Base-by-base conservation (phyloP, 2,888 invertebrate genomes). In the Diarsia brunnea region DNA sequence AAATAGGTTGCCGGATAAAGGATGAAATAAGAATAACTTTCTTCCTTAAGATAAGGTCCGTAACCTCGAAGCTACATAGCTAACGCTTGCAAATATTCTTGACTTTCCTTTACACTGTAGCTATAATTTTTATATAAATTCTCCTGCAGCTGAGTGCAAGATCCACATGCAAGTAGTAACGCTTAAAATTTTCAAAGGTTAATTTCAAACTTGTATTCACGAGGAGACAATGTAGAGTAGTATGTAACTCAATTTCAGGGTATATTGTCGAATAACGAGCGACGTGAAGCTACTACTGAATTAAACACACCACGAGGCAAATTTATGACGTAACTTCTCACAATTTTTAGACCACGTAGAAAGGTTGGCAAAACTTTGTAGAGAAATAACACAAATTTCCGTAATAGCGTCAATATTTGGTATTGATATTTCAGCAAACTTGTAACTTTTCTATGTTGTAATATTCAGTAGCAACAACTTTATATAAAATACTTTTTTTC, bases 1-100 rank as follows among this genome's bases (percentile, higher is more conserved):
- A 75, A 64, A 75, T 68, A 47, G n/a, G 64, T 78, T 55, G 58
- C 55, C 31, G 21, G 69, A 83, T 66, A 79, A 73, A 75, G 58
- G 27, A 73, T 66, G 74, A 68, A 67, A 77, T 69, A 72, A 73
- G 53, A 77, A 77, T 31, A 78, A 83, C 61, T 69, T 79, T 78
- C 55, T 77, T 79, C 63, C 31, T 38, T 68, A 14, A 85, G 71
- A 81, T 82, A 84, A 79, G 60, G 73, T 69, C 64, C 55, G 63
- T 78, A 85, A 79, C 75, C 69, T 70, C 38, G 49, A 12, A 60
- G 61, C 72, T 64, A 60, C 38, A 21, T 60, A 45, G 49, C 55
- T 68, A 69, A 63, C 64, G 63, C 45, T 60, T 73, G 47, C 38
- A 66, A 75, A 85, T 66, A 65, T 75, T 70, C 49, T 11, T 16